Conservation (phyloP, 64 coral and sea anemone species). For the Astreopora myriophthalma region DNA sequence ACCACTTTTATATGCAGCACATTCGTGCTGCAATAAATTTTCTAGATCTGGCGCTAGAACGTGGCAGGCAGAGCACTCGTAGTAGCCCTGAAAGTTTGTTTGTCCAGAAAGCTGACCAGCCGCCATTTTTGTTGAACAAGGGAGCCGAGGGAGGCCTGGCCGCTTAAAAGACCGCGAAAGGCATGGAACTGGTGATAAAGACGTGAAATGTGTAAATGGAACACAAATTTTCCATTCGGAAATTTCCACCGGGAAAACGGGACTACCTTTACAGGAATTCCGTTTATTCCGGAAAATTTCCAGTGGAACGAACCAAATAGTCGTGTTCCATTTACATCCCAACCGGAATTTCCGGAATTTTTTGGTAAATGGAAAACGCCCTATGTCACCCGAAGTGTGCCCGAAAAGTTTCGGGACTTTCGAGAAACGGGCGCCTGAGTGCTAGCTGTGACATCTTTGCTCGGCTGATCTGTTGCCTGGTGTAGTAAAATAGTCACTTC, state of each 20-base stretch:
- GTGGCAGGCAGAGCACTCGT: background rate
- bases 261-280: background rate
- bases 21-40: background rate
- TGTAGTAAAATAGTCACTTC: no score
- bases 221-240: background rate
- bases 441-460: no score
- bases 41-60: background rate
- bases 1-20: background rate
- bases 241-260: background rate
- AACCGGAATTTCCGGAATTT: background rate
- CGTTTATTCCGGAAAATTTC: background rate
- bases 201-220: background rate
- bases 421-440: no score
- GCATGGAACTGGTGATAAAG: background rate
- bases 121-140: background rate
- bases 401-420: no score
- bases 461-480: no score
- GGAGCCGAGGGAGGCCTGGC: background rate
- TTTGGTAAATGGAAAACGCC: constrained; percentile 4
- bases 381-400: no score
- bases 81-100: background rate
- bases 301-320: background rate
- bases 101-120: background rate
- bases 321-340: constrained; percentile 10
- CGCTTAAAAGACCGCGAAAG: background rate